A percentile compares a stretch with the other conserved stretches of the same genome.
These are phyloP conservation scores for Cephus cinctus DNA, from an alignment of 1,140 invertebrate species.

Conservation along the genomic window DNA sequence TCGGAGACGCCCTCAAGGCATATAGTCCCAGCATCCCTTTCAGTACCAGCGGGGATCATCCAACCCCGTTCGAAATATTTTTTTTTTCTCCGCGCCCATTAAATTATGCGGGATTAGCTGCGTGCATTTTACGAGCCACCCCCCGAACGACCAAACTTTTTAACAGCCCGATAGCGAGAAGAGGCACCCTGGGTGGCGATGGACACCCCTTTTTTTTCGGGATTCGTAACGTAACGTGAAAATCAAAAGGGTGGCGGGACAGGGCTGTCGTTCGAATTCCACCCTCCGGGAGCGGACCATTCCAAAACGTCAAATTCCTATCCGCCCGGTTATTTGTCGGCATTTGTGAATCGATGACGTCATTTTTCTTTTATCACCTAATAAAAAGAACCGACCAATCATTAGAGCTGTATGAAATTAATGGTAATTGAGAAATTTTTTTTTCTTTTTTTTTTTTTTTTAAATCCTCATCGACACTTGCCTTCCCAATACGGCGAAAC, in stretches of 20 bases:
- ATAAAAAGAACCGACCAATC: no score
- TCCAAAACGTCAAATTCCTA: no score
- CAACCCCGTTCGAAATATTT: slow-evolving; percentile 16
- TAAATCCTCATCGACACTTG: not conserved
- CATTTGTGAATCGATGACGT: no score
- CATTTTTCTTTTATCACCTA: no score
- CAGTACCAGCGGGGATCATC: not conserved
- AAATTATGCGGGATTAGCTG: slow-evolving; percentile 41
- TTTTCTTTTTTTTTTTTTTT: not conserved
- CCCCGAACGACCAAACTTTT: slow-evolving; percentile 38
- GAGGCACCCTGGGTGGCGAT: slow-evolving; percentile 7
- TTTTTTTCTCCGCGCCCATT: slow-evolving; percentile 32
- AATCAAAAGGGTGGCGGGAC: no score
- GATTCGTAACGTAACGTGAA: no score
- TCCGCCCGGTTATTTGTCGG: no score
- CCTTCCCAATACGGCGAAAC: no score
- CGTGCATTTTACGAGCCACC: slow-evolving; percentile 39
- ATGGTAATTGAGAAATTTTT: not conserved
- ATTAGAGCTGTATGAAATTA: not conserved
- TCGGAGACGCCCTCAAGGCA: slow-evolving; percentile 4
- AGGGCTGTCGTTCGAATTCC: no score
- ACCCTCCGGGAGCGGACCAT: no score
- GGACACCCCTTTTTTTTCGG: slow-evolving; percentile 33
- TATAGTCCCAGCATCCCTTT: slow-evolving; percentile 11
- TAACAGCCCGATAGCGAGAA: slow-evolving; percentile 31